Evolutionary conservation across 2,797 vertebrate genomes (phyloP).

Genomic region (Onychomys arenicola): DNA sequence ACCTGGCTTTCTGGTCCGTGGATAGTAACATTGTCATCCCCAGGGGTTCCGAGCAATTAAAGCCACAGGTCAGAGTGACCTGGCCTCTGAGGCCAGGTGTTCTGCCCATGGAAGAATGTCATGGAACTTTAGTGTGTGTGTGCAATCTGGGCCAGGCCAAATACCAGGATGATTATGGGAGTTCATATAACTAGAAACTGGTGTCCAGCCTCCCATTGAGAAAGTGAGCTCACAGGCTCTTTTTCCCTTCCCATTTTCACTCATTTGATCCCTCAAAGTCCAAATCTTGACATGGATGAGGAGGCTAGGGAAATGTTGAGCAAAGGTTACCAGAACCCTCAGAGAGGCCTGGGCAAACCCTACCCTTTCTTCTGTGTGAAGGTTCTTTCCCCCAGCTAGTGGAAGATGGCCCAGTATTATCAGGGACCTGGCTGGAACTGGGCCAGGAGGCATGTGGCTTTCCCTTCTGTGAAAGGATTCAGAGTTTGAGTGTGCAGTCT

Average conservation of each 20-base stretch:
- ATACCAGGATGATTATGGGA: slow-evolving; percentile 31
- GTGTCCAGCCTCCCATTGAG: not conserved
- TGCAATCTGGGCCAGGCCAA: not conserved
- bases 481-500: slow-evolving; percentile 68
- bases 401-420: not conserved
- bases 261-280: not conserved
- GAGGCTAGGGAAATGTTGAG: not conserved
- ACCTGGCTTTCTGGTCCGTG: not conserved
- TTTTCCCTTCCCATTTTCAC: not conserved
- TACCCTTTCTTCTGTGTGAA: fast-evolving
- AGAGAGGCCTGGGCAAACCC: not conserved
- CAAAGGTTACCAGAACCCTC: not conserved
- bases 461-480: slow-evolving; percentile 78
- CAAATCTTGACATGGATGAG: not conserved
- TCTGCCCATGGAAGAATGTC: not conserved
- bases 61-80: not conserved
- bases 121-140: not conserved
- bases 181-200: not conserved
- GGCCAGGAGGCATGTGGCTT: slow-evolving; percentile 59
- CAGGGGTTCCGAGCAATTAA: not conserved
- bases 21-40: too few relatives aligned
- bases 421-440: not conserved
- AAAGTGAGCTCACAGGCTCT: fast-evolving
- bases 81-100: not conserved
- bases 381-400: fast-evolving